Percentiles rank a stretch among this genome's conserved stretches.
These are phyloP conservation scores for Cantharis rufa DNA, from an alignment of 2,888 invertebrate species.

Conservation along the genomic window DNA sequence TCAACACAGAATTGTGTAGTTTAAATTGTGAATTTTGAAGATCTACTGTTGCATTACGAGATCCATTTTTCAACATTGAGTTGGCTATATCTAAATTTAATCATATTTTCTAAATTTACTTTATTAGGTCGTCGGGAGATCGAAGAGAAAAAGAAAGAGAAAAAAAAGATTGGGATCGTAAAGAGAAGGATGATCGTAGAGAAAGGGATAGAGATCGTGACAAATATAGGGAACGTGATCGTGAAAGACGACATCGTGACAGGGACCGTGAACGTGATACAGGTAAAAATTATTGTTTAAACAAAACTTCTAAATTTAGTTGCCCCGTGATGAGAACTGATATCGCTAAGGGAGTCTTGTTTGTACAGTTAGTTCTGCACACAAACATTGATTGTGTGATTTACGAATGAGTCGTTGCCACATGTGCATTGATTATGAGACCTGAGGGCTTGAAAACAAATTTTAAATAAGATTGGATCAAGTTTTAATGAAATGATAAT, in stretches of 20 bases:
- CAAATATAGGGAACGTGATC: constrained; percentile 34
- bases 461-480: neutral
- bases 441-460: constrained; percentile 2
- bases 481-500: neutral
- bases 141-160: constrained; percentile 29
- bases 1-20: no score
- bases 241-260: constrained; percentile 44
- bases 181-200: constrained; percentile 39
- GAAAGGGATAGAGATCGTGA: constrained; percentile 44
- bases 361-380: constrained; percentile 3
- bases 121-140: constrained; percentile 25
- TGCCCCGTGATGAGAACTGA: constrained; percentile 11
- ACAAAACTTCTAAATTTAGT: neutral
- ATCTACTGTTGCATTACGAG: no score
- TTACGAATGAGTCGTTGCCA: neutral
- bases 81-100: no score
- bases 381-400: neutral
- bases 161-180: constrained; percentile 36
- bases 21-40: no score
- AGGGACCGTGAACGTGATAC: constrained; percentile 45
- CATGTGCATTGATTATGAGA: constrained; percentile 19
- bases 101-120: neutral
- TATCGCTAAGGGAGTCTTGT: constrained; percentile 3
- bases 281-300: constrained; percentile 35
- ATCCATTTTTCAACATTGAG: no score